Evolutionary conservation across 2,113 vertebrate species (phyloP).

Genomic region (Taurulus bubalis): DNA sequence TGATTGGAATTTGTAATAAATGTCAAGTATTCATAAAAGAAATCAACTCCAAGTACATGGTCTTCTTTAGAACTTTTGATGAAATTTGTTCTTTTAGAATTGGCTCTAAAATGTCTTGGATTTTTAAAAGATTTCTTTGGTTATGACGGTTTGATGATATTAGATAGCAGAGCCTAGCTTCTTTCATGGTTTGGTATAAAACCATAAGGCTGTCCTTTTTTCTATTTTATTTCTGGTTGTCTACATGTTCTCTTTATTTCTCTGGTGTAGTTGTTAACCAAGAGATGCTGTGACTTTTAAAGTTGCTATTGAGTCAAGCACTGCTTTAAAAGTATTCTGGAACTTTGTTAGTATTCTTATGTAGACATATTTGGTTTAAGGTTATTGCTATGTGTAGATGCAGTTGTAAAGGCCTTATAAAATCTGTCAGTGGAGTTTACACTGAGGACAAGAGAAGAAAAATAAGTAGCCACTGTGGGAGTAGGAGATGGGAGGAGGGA

Average conservation of each 20-base stretch:
- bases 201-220: not conserved
- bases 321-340: not conserved
- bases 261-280: not conserved
- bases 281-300: not conserved
- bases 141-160: too few species aligned
- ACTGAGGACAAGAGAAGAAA: not conserved
- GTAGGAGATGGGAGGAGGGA: not conserved
- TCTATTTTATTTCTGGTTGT: not conserved
- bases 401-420: not conserved
- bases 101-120: too few species aligned
- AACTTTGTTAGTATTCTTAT: not conserved
- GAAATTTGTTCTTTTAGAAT: not conserved
- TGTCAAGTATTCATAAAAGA: too few species aligned
- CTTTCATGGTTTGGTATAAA: not conserved
- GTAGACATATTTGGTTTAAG: not conserved
- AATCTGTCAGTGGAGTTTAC: not conserved
- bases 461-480: not conserved
- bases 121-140: too few species aligned
- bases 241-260: not conserved
- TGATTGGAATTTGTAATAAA: not conserved
- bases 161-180: not conserved
- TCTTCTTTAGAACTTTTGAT: not conserved
- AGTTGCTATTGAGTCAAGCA: not conserved
- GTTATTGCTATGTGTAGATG: not conserved
- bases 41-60: not conserved